Base-by-base conservation (phyloP, 2,113 vertebrate genomes). In the Pontoporia blainvillei region DNA sequence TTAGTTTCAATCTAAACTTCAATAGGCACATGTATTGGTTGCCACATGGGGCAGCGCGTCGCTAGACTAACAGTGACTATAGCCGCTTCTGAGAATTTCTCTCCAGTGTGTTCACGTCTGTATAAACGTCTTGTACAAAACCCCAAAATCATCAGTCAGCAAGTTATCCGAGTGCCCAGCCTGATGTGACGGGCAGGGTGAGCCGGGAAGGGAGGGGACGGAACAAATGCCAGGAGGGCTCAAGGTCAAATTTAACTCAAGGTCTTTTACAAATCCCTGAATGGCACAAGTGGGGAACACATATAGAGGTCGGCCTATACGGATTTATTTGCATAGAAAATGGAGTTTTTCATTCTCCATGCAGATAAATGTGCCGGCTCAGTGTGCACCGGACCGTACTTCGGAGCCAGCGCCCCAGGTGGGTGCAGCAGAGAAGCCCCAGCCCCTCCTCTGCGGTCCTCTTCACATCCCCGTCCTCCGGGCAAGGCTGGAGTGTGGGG, bases 231-330 rank as follows among this genome's bases (percentile, higher is more conserved):
- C 41, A 27, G 29, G 41, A 0, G 5, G 46, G 31, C 79, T 59
- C 17, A 0, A 31, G 36, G 71, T 21, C 79, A 88, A 31, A 86
- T 86, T 91, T 92, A 96, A 34, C 94, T 85, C 54, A 44, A 96
- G 86, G 71, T 64, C 44, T 34, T 90, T 59, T 25, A 31, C 54
- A 54, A 54, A 96, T 89, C 97, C 86, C 87, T 71, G 36, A 91
- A 29, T 6, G 61, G 15, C 52, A 20, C 71, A 8, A 52, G 46
- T 41, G 13, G 18, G 54, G 52, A 23, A 31, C 29, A 25, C 11
- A 9, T 1, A 3, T 1, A 44, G 41, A 62, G 41, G 27, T 61
- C 52, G 13, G 29, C 8, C 54, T 57, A 8, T 21, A 57, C 7
- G 20, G 54, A 21, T 21, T 57, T 57, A 8, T 57, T 21, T 57